These are phyloP conservation scores for Phyllopteryx taeniolatus DNA, from an alignment of 2,113 vertebrate genomes.

Conservation along the genomic window DNA sequence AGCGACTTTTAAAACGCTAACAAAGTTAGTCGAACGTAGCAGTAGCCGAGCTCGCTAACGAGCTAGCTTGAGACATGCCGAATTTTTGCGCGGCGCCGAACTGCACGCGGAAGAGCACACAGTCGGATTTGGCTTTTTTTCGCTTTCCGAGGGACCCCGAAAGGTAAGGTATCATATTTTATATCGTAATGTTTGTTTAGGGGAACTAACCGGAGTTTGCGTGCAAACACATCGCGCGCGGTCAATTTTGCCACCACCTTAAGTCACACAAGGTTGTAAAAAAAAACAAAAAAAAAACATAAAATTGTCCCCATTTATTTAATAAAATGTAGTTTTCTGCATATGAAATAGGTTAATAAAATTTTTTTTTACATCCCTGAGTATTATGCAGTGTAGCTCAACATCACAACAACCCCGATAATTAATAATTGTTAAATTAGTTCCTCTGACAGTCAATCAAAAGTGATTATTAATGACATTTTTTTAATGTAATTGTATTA, in stretches of 20 bases:
- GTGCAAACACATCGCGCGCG: not conserved
- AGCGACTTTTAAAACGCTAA: not conserved
- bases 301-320: not conserved
- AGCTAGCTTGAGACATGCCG: constrained; percentile 68
- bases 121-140: constrained; percentile 81
- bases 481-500: no score
- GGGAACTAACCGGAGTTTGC: not conserved
- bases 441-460: no score
- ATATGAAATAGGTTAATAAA: no score
- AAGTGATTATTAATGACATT: no score
- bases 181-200: not conserved
- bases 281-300: not conserved
- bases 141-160: constrained; percentile 75
- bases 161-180: constrained; percentile 60
- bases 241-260: not conserved
- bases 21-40: not conserved
- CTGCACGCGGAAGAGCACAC: constrained; percentile 84
- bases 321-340: not conserved
- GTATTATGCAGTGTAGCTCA: not conserved
- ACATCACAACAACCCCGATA: no score
- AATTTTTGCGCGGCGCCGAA: constrained; percentile 91
- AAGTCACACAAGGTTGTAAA: not conserved
- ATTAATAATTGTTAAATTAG: no score
- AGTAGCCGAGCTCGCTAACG: constrained; percentile 35
- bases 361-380: not conserved